Percentiles rank a stretch among this genome's conserved stretches.
phyloP scores from a whole-genome alignment of 2,888 invertebrate species.

The Nysson spinosus region DNA sequence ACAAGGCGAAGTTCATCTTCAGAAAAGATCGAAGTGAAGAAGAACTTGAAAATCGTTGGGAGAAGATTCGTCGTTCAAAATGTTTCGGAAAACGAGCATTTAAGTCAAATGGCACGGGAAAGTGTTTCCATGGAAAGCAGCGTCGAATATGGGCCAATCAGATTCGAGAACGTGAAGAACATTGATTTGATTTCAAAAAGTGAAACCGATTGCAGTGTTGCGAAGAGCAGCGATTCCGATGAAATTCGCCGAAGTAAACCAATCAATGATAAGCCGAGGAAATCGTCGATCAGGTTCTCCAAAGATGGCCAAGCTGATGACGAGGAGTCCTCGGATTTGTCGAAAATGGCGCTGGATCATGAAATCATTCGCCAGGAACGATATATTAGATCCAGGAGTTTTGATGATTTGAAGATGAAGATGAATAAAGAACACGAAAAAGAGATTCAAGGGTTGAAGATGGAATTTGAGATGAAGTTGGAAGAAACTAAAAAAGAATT shows the following conservation, averaged over 20 bases:
- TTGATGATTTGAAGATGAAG: conserved; percentile 71
- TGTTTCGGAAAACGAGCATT: conserved; percentile 71
- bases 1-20: conserved; percentile 14
- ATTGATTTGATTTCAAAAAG: conserved; percentile 71
- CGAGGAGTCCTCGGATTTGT: conserved; percentile 33
- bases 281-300: conserved; percentile 19
- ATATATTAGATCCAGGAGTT: conserved; percentile 77
- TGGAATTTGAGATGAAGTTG: conserved; percentile 80
- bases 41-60: conserved; percentile 63
- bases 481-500: conserved; percentile 73
- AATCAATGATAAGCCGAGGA: conserved; percentile 64
- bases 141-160: conserved; percentile 47
- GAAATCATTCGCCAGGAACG: conserved; percentile 39
- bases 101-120: conserved; percentile 62
- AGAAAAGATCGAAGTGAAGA: conserved; percentile 33
- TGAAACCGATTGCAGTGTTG: conserved; percentile 64
- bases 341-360: conserved; percentile 5
- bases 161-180: conserved; percentile 68
- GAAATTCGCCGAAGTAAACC: conserved; percentile 61
- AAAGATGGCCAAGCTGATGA: conserved; percentile 37
- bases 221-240: conserved; percentile 61
- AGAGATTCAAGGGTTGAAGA: conserved; percentile 79
- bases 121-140: conserved; percentile 50
- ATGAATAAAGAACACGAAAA: conserved; percentile 76
- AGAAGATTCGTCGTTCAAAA: conserved; percentile 72